Conservation (phyloP, 2,888 invertebrate species). For the Muscina levida region DNA sequence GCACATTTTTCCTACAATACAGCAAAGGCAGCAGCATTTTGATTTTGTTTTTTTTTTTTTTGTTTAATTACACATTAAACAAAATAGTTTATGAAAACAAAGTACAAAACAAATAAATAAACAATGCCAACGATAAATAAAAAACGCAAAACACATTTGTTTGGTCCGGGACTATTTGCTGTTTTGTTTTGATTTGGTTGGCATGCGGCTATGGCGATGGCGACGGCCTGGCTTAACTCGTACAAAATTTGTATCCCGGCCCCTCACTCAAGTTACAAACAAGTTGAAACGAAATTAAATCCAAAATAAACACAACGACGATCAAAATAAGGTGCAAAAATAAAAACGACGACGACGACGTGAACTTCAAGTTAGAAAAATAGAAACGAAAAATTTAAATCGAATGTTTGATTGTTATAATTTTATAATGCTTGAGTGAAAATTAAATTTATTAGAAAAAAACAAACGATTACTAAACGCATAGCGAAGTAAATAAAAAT, state of each 20-base stretch:
- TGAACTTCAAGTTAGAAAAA: too few species aligned
- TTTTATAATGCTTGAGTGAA: constrained; percentile 20
- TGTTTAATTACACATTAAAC: constrained; percentile 15
- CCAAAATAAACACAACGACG: constrained; percentile 3
- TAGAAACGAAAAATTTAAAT: constrained; percentile 12
- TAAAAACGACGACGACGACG: not conserved
- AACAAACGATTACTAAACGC: constrained; percentile 19
- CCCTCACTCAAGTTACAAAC: not conserved
- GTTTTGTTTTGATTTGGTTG: constrained; percentile 1
- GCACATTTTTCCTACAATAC: constrained; percentile 19
- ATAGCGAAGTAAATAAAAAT: constrained; percentile 11
- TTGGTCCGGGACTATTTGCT: constrained; percentile 10
- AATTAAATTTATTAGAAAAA: constrained; percentile 3
- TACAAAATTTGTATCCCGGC: not conserved
- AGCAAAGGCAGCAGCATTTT: too few species aligned
- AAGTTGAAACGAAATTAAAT: constrained; percentile 3
- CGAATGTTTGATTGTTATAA: constrained; percentile 16
- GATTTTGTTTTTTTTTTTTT: not conserved
- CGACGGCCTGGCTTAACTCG: not conserved
- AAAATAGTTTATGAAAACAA: constrained; percentile 5
- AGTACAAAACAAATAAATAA: not conserved
- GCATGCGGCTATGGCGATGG: constrained; percentile 20
- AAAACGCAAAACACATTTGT: constrained; percentile 25
- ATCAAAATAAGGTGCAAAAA: not conserved
- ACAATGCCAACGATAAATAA: too few species aligned